Base-by-base conservation (phyloP, 2,888 invertebrate genomes). In the Ophraella communa region DNA sequence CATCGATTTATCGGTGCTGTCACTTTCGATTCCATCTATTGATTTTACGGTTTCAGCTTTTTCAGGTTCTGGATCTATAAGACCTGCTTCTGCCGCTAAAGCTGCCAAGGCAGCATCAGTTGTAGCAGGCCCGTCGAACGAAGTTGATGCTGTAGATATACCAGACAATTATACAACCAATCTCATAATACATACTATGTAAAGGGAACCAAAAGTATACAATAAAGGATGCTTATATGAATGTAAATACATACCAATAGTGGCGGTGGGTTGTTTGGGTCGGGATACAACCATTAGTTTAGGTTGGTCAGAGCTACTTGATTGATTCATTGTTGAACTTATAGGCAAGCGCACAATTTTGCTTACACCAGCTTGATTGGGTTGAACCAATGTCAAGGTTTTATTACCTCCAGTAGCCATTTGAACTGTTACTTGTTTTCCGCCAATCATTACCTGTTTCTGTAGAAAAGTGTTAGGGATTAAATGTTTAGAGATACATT, bases 391-490 rank as follows among this genome's bases (percentile, higher is more conserved):
- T 0, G 89, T 88, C 0, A 89, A 85, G 0, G 88, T 89, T 80
- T 90, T 89, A 52, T 87, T 85, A 20, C 84, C 83, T 18, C 86
- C 85, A 18, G 71, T 70, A 14, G 89, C 86, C 85, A 91, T 87
- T 80, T 89, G 89, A 42, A 91, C 86, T 1, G 91, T 91, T 1
- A 91, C 88, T 17, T 90, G 89, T 80, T 91, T 91, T 0, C 91
- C 91, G 5, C 89, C 88, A 66, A 90, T 84, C 63, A 88, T 88
- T 23, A 89, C 85, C 21, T 88, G 85, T 76, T 88, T 88, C 81
- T 87, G 81, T 27, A 73, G 73, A 58, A 11, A 3, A 30, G n/a
- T n/a, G n/a, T n/a, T n/a, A 30, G 30, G 30, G 7, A 30, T 2
- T 30, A 1, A 27, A 27, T 30, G 30, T 30, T 11, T 10, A 8